A percentile compares a stretch with the other conserved stretches of the same genome.
phyloP scores from a whole-genome alignment of 2,113 vertebrate genomes.

The Bubo bubo region DNA sequence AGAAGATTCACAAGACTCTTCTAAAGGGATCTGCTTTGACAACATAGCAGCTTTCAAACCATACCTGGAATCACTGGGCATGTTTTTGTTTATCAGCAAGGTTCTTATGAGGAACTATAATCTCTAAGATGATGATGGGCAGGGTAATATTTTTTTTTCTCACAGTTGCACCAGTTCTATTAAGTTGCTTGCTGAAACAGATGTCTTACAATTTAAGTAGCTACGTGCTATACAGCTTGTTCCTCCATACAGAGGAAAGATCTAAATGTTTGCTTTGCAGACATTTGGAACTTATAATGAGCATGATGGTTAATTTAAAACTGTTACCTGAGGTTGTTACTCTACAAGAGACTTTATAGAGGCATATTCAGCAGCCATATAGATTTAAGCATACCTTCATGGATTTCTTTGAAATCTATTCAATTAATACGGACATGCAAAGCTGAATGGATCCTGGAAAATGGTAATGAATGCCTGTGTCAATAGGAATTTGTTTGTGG shows the following conservation, averaged over 20 bases:
- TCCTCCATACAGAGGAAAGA: neutral
- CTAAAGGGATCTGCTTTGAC: neutral
- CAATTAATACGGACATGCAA: neutral
- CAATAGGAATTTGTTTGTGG: neutral
- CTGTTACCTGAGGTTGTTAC: neutral
- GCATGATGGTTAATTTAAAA: neutral
- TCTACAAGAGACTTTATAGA: neutral
- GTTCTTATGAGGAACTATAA: neutral
- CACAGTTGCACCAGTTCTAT: neutral
- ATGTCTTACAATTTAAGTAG: neutral
- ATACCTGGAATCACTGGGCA: neutral
- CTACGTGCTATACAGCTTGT: neutral
- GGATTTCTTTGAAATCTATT: neutral
- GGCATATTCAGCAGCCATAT: neutral
- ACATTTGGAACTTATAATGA: neutral
- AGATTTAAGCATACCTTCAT: neutral
- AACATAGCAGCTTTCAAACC: rapidly evolving
- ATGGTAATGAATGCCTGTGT: neutral
- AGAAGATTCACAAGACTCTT: neutral
- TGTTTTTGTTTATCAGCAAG: neutral
- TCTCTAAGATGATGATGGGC: neutral
- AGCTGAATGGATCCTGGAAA: neutral
- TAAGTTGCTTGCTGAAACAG: neutral
- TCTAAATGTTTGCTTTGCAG: neutral
- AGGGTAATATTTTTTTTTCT: neutral